Conservation (phyloP, 2,888 invertebrate genomes). For the Nephrotoma appendiculata region DNA sequence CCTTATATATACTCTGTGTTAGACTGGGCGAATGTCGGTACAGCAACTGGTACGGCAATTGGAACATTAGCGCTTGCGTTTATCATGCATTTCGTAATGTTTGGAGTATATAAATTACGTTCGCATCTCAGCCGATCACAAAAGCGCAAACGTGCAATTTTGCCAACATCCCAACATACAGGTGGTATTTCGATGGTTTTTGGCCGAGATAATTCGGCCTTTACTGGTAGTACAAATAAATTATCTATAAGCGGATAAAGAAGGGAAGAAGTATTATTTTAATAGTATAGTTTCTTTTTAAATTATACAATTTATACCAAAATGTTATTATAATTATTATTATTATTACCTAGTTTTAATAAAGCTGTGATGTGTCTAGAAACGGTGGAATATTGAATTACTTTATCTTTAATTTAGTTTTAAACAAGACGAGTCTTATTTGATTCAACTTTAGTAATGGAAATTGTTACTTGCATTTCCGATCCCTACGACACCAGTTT, state of each 20-base stretch:
- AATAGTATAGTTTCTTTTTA: not conserved
- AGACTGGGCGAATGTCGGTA: conserved; percentile 55
- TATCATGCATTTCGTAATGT: conserved; percentile 24
- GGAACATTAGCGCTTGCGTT: conserved; percentile 24
- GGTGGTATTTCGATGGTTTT: conserved; percentile 29
- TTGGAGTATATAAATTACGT: conserved; percentile 26
- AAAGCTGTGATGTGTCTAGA: not conserved
- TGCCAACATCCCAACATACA: conserved; percentile 19
- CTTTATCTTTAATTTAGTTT: not conserved
- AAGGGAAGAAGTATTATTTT: not conserved
- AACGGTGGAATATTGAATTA: not conserved
- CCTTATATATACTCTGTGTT: conserved; percentile 58
- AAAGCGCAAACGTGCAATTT: conserved; percentile 18
- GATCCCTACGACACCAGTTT: no score
- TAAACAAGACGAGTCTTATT: no score
- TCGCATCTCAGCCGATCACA: conserved; percentile 21
- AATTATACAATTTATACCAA: not conserved
- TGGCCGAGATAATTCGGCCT: conserved; percentile 26
- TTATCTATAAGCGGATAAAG: not conserved
- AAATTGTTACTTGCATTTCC: no score
- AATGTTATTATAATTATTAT: not conserved
- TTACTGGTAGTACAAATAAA: conserved; percentile 13
- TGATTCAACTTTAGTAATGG: no score
- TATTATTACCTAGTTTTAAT: not conserved
- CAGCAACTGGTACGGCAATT: conserved; percentile 20